Conservation (phyloP, 2,113 vertebrate species). For the Peucedramus taeniatus region DNA sequence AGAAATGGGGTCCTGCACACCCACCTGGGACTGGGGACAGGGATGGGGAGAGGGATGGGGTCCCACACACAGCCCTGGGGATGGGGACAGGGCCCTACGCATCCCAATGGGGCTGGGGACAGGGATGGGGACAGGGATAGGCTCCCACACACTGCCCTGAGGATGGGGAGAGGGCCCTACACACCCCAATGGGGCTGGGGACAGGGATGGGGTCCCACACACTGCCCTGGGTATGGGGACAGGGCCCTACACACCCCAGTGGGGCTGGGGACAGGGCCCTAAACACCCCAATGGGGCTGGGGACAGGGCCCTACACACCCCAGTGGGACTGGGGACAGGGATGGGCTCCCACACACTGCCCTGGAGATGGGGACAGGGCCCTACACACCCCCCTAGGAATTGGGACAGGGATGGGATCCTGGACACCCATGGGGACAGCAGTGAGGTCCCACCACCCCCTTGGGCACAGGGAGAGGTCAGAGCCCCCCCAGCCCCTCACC, state of each 20-base stretch:
- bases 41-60: no score
- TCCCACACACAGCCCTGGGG: no score
- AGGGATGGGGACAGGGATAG: no score
- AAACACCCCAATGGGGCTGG: no score
- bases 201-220: not conserved
- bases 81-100: not conserved
- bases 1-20: not conserved
- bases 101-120: not conserved
- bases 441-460: not conserved
- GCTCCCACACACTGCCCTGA: not conserved
- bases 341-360: no score
- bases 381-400: no score
- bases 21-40: not conserved
- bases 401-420: not conserved
- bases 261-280: not conserved
- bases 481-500: constrained; percentile 51
- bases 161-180: not conserved
- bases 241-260: not conserved
- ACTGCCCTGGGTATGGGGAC: not conserved
- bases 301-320: not conserved
- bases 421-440: no score
- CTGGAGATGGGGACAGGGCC: no score
- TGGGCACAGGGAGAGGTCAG: not conserved
- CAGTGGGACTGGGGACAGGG: not conserved
- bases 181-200: not conserved